Conservation (phyloP, 1,140 invertebrate genomes). For the Littorina saxatilis region DNA sequence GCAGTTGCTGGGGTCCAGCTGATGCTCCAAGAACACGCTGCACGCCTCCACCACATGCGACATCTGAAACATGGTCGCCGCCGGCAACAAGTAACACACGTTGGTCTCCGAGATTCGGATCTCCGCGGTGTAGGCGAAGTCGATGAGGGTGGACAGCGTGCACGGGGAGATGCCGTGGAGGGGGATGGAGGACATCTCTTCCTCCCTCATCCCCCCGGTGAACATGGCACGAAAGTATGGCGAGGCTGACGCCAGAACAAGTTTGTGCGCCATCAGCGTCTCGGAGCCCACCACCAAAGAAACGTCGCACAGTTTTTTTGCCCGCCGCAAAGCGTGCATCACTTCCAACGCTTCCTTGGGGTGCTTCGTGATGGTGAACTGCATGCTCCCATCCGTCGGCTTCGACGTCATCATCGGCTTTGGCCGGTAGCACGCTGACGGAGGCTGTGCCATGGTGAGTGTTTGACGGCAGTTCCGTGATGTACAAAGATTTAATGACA, state of each 20-base stretch:
- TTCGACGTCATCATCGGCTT: slow-evolving; percentile 68
- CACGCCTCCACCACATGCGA: slow-evolving; percentile 93
- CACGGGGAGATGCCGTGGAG: slow-evolving; percentile 92
- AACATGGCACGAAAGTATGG: slow-evolving; percentile 93
- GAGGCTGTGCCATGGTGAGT: background rate
- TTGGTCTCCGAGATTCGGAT: slow-evolving; percentile 92
- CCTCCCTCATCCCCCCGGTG: slow-evolving; percentile 93
- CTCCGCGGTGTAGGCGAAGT: slow-evolving; percentile 94
- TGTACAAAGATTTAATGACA: background rate
- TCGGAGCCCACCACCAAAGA: slow-evolving; percentile 68
- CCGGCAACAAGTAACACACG: slow-evolving; percentile 91
- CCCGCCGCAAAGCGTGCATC: slow-evolving; percentile 92
- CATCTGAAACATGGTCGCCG: slow-evolving; percentile 96
- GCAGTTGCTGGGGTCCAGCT: slow-evolving; percentile 94
- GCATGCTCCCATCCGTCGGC: slow-evolving; percentile 84
- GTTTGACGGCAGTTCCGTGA: background rate
- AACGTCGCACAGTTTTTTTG: slow-evolving; percentile 87
- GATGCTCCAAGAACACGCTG: slow-evolving; percentile 91
- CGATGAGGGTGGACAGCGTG: slow-evolving; percentile 88
- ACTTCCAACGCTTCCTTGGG: slow-evolving; percentile 89
- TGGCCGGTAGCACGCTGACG: slow-evolving; percentile 68
- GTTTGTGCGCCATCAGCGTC: slow-evolving; percentile 71
- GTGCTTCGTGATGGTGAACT: slow-evolving; percentile 90
- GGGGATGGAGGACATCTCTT: slow-evolving; percentile 89
- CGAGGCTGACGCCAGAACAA: slow-evolving; percentile 73